Conservation (phyloP, 2,113 vertebrate genomes). For the Athene noctua region DNA sequence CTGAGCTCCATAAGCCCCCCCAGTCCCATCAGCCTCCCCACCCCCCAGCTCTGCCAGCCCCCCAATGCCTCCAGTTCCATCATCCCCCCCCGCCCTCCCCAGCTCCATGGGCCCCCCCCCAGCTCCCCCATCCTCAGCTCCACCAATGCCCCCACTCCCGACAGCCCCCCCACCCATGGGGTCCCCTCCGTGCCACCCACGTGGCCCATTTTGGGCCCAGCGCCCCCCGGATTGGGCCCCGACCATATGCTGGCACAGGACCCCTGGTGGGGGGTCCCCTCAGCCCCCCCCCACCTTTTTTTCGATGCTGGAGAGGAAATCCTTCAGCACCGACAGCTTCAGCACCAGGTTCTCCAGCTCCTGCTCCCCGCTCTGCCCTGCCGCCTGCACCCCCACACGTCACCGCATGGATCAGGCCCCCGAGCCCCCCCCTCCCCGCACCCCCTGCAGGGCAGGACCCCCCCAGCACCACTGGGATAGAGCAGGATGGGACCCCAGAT, state of each 20-base stretch:
- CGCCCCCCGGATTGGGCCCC: not conserved
- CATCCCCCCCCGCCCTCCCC: not conserved
- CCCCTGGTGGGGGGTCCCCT: no score
- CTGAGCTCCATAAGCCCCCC: not conserved
- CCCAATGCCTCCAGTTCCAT: not conserved
- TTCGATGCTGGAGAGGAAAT: constrained; percentile 91
- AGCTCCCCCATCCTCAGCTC: not conserved
- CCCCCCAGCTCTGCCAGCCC: not conserved
- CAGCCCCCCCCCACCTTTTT: constrained; percentile 81
- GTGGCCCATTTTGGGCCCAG: not conserved
- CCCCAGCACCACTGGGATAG: not conserved
- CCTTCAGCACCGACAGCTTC: constrained; percentile 93
- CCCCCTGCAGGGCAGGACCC: not conserved
- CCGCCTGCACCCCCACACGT: constrained; percentile 65
- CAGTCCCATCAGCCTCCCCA: not conserved
- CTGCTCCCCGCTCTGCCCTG: constrained; percentile 88
- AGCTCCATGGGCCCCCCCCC: no score
- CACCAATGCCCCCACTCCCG: not conserved
- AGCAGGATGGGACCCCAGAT: no score
- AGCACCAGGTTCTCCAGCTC: constrained; percentile 91
- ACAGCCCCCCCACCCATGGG: no score
- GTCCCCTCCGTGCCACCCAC: not conserved
- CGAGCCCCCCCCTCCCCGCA: no score
- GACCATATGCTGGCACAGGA: not conserved
- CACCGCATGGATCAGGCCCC: not conserved